Percentiles rank a stretch among this genome's conserved stretches.
Conservation (phyloP, 2,113 vertebrate species). For the Vireo altiloquus region DNA sequence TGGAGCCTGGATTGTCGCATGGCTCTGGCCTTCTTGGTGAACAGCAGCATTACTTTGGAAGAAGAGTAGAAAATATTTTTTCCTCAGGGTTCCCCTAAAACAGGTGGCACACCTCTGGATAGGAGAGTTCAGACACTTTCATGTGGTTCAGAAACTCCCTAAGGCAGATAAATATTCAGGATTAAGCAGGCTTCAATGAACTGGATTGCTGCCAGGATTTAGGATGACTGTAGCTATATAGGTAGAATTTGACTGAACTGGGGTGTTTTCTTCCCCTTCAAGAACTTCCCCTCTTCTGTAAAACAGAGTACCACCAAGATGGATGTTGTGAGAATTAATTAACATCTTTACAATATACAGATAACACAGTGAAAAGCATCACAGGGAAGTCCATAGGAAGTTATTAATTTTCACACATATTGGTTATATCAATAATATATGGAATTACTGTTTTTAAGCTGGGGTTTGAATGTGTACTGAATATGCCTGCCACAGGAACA, state of each 20-base stretch:
- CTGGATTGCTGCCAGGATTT: not conserved
- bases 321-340: not conserved
- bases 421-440: not conserved
- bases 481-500: not conserved
- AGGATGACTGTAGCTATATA: not conserved
- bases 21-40: not conserved
- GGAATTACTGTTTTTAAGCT: not conserved
- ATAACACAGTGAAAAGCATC: not conserved
- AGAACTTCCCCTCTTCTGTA: not conserved
- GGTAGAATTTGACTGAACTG: not conserved
- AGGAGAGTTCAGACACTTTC: not conserved
- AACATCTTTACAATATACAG: not conserved
- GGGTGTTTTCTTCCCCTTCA: not conserved
- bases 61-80: not conserved
- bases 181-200: not conserved
- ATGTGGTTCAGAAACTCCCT: not conserved
- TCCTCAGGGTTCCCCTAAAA: not conserved
- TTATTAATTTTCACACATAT: not conserved
- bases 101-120: not conserved
- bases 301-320: not conserved
- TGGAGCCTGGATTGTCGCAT: not conserved
- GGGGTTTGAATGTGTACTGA: not conserved
- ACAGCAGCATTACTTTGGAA: not conserved
- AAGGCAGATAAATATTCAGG: not conserved
- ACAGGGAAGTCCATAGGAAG: not conserved